Evolutionary conservation across 2,113 vertebrate genomes (phyloP).

Genomic region (Rhinolophus sinicus): DNA sequence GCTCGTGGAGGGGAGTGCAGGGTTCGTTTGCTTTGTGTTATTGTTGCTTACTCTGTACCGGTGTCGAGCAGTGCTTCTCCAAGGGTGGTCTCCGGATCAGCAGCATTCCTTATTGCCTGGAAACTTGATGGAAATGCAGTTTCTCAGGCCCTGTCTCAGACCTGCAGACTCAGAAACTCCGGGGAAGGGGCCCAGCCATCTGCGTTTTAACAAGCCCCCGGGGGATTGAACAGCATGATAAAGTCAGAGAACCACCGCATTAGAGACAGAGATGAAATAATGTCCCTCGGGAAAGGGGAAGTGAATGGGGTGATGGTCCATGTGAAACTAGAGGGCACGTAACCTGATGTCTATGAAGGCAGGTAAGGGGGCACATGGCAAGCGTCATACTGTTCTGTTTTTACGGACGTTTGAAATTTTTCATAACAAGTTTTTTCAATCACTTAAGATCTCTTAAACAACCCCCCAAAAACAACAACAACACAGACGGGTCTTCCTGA

Average conservation of each 20-base stretch:
- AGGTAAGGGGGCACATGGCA: rapidly evolving
- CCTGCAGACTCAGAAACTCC: neutral
- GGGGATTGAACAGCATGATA: no score
- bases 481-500: neutral
- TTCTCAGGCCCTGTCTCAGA: neutral
- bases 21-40: rapidly evolving
- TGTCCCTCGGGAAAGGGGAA: no score
- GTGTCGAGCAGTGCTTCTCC: rapidly evolving
- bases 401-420: no score
- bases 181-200: neutral
- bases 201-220: neutral
- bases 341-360: rapidly evolving
- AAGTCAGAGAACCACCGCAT: rapidly evolving
- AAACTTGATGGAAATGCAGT: neutral
- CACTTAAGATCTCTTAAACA: neutral
- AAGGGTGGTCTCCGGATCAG: neutral
- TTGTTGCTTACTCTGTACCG: neutral
- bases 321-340: rapidly evolving
- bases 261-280: neutral
- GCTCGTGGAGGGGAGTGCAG: rapidly evolving
- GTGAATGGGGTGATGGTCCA: rapidly evolving
- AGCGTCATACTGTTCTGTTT: neutral
- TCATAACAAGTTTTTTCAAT: neutral
- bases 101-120: no score
- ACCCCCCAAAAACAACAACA: no score